These are phyloP conservation scores for Argyresthia goedartella DNA, from an alignment of 2,888 invertebrate genomes.

Conservation along the genomic window DNA sequence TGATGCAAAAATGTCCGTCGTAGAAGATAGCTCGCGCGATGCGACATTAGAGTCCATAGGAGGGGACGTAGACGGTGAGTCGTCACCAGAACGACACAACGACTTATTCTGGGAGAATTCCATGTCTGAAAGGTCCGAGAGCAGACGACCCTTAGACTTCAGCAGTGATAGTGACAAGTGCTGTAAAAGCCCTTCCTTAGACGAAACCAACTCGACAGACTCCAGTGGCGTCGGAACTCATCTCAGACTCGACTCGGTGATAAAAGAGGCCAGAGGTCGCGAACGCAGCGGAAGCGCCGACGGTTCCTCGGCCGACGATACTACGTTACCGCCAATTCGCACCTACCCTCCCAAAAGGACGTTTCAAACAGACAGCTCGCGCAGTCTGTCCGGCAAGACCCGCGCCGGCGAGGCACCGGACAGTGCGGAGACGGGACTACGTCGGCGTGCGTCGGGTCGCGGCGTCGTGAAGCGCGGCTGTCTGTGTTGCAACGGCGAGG, in stretches of 20 bases:
- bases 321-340: constrained; percentile 39
- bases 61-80: constrained; percentile 36
- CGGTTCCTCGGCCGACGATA: constrained; percentile 40
- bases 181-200: constrained; percentile 54
- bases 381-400: constrained; percentile 53
- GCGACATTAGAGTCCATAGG: constrained; percentile 36
- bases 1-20: constrained; percentile 36
- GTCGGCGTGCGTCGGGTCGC: constrained; percentile 52
- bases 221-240: constrained; percentile 48
- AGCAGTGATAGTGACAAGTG: constrained; percentile 64
- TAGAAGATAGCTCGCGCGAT: constrained; percentile 44
- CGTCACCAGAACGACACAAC: constrained; percentile 47
- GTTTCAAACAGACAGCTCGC: constrained; percentile 35
- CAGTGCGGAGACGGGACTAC: constrained; percentile 18
- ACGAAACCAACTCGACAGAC: constrained; percentile 55
- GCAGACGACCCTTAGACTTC: constrained; percentile 42
- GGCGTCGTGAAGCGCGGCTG: constrained; percentile 74
- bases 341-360: constrained; percentile 47
- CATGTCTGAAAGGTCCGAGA: constrained; percentile 44
- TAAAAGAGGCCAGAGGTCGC: constrained; percentile 47
- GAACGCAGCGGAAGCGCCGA: constrained; percentile 39
- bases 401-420: constrained; percentile 36
- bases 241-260: constrained; percentile 57
- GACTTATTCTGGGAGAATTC: constrained; percentile 63
- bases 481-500: constrained; percentile 72